Conservation (phyloP, 2,113 vertebrate genomes). For the Galbula dea region DNA sequence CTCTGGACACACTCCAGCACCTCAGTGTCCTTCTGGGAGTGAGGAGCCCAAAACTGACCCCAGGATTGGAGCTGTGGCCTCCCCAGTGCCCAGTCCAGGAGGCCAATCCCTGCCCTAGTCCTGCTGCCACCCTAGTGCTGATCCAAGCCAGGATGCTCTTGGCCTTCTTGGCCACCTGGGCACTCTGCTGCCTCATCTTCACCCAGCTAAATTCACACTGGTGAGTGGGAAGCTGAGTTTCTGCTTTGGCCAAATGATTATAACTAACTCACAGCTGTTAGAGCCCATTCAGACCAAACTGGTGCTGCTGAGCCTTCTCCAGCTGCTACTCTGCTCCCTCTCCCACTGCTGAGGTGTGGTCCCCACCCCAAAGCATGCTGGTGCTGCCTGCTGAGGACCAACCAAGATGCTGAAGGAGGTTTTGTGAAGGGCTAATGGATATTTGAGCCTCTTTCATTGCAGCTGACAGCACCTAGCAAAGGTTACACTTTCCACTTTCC, state of each 20-base stretch:
- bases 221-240: rapidly evolving
- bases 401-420: rapidly evolving
- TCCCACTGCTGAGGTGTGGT: rapidly evolving
- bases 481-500: not conserved
- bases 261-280: rapidly evolving
- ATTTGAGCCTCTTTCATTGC: not conserved
- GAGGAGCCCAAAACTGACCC: too few relatives aligned
- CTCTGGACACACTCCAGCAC: too few relatives aligned
- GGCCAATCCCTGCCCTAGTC: too few relatives aligned
- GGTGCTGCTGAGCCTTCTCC: not conserved
- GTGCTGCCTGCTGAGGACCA: rapidly evolving
- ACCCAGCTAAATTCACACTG: not conserved
- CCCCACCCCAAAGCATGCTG: rapidly evolving
- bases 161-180: too few relatives aligned
- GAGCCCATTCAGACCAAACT: rapidly evolving
- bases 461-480: not conserved
- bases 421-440: not conserved
- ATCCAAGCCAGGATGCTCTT: too few relatives aligned
- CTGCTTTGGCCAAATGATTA: rapidly evolving
- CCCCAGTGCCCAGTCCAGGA: too few relatives aligned
- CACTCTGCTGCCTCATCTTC: too few relatives aligned
- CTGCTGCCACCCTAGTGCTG: too few relatives aligned
- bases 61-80: too few relatives aligned
- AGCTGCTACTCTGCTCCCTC: rapidly evolving
- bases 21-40: too few relatives aligned